phyloP scores from a whole-genome alignment of 2,888 invertebrate species.

The Sepioteuthis lessoniana region DNA sequence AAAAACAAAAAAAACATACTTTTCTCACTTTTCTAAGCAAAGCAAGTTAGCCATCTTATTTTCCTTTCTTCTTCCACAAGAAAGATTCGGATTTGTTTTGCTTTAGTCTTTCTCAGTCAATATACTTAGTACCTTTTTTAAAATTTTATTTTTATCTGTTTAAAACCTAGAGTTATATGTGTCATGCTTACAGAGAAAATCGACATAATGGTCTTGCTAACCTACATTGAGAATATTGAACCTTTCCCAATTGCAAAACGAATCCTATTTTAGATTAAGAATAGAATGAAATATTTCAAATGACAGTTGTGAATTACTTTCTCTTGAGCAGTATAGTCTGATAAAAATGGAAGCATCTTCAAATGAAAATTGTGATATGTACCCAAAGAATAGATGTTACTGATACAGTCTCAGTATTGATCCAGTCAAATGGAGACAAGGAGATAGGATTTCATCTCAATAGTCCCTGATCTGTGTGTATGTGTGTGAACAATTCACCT shows the following conservation, averaged over 20 bases:
- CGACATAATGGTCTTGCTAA: not conserved
- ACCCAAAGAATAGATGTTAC: not conserved
- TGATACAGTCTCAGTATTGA: not conserved
- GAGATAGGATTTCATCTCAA: not conserved
- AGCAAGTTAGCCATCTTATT: too few relatives aligned
- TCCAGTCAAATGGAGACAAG: not conserved
- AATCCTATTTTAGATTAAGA: not conserved
- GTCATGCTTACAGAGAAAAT: not conserved
- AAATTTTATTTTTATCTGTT: too few relatives aligned
- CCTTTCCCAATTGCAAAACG: not conserved
- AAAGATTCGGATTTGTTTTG: too few relatives aligned
- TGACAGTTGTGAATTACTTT: conserved; percentile 20
- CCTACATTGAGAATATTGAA: conserved; percentile 6
- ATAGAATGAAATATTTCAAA: not conserved
- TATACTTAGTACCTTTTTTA: too few relatives aligned
- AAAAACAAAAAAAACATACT: too few relatives aligned
- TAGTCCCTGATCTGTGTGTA: not conserved
- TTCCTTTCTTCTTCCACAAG: too few relatives aligned
- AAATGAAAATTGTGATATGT: not conserved
- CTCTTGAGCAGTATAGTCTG: not conserved
- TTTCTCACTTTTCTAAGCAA: too few relatives aligned
- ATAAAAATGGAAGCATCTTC: not conserved
- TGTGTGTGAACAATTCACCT: conserved; percentile 8
- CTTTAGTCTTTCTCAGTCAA: too few relatives aligned
- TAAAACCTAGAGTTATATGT: not conserved